Conservation (phyloP, 1,140 invertebrate species). For the Drosophila parabipectinata region DNA sequence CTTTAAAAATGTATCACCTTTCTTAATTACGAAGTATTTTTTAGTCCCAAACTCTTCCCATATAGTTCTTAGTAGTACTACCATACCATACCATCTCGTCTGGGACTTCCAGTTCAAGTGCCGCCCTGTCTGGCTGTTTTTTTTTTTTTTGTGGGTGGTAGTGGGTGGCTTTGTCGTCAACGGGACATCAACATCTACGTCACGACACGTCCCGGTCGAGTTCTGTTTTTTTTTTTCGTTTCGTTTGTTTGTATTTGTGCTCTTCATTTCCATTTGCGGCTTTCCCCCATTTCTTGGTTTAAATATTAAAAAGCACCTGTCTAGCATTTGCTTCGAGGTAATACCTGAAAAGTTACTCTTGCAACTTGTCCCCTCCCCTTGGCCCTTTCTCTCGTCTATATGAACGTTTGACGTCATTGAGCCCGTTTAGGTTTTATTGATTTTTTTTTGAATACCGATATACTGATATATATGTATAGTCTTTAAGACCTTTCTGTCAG, state of each 20-base stretch:
- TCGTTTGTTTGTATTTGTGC: conserved; percentile 16
- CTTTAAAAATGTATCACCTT: too few relatives aligned
- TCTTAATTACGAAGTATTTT: neutral
- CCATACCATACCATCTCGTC: conserved; percentile 43
- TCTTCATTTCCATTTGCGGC: conserved; percentile 42
- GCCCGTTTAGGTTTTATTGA: conserved; percentile 42
- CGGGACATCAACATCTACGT: conserved; percentile 47
- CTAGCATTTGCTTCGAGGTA: conserved; percentile 15
- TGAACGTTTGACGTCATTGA: conserved; percentile 22
- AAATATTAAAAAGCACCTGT: conserved; percentile 64
- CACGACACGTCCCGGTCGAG: conserved; percentile 36
- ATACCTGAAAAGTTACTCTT: conserved; percentile 24
- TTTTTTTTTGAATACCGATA: conserved; percentile 21
- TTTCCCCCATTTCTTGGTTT: conserved; percentile 53
- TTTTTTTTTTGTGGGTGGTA: conserved; percentile 1
- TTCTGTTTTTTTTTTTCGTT: conserved; percentile 4
- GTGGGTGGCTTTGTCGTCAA: conserved; percentile 32
- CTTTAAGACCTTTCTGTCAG: conserved; percentile 36
- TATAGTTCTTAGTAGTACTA: too few relatives aligned
- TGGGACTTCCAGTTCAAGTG: conserved; percentile 71
- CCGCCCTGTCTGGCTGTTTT: conserved; percentile 48
- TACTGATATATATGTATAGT: conserved; percentile 6
- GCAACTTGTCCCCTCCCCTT: neutral
- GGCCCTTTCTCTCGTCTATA: neutral
- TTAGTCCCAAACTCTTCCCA: too few relatives aligned